Evolutionary conservation across 2,888 invertebrate genomes (phyloP).

Genomic region (Cephus rjabovi): DNA sequence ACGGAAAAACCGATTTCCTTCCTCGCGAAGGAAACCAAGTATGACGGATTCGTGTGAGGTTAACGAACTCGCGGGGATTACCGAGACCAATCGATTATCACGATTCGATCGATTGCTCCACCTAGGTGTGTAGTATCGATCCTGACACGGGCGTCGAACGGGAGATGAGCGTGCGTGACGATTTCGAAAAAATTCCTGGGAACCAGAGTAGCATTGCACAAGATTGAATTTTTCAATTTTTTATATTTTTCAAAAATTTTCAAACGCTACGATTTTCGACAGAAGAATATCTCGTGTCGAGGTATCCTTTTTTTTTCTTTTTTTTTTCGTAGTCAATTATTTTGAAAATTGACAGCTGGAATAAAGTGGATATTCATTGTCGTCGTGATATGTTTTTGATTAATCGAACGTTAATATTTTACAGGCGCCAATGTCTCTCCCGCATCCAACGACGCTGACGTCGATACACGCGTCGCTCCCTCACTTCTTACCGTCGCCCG

Average conservation of each 20-base stretch:
- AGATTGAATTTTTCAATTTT: not conserved
- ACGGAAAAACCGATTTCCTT: not conserved
- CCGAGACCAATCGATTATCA: not conserved
- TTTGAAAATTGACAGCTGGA: no score
- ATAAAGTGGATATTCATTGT: not conserved
- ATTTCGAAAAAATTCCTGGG: not conserved
- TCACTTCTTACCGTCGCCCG: conserved; percentile 93
- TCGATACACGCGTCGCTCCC: conserved; percentile 81
- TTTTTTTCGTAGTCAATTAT: not conserved
- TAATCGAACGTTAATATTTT: conserved; percentile 30
- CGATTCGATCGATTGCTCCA: not conserved
- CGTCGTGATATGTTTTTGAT: not conserved
- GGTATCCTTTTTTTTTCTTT: not conserved
- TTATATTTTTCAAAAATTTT: not conserved
- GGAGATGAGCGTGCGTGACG: not conserved
- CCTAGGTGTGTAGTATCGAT: not conserved
- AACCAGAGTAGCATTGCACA: not conserved
- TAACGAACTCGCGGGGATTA: not conserved
- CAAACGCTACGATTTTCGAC: not conserved
- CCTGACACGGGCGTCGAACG: not conserved
- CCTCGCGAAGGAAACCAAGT: not conserved
- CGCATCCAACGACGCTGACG: conserved; percentile 75
- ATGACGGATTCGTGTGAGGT: not conserved
- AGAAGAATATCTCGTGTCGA: not conserved
- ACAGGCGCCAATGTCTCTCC: conserved; percentile 72